These are phyloP conservation scores for Phlogophora meticulosa DNA, from an alignment of 2,888 invertebrate species.

Conservation along the genomic window DNA sequence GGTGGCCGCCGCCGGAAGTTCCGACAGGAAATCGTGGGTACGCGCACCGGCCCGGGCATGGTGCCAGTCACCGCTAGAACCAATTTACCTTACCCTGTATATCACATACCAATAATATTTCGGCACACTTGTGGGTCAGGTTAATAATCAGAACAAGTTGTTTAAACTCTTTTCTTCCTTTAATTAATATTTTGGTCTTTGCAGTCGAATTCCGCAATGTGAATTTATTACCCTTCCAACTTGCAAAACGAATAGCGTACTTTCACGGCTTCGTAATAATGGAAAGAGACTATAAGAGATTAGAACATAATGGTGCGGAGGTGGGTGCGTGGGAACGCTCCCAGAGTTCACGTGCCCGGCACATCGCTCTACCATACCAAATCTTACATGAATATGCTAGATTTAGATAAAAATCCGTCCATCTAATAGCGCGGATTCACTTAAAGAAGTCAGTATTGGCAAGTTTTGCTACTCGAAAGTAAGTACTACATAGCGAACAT, in stretches of 20 bases:
- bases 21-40: constrained; percentile 72
- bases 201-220: constrained; percentile 72
- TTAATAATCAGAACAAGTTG: constrained; percentile 13
- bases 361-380: constrained; percentile 86
- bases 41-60: constrained; percentile 60
- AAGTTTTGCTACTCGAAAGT: too few species aligned
- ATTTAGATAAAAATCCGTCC: constrained; percentile 80
- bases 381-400: constrained; percentile 89
- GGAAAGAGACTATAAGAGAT: constrained; percentile 89
- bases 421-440: constrained; percentile 66
- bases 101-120: constrained; percentile 46
- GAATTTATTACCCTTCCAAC: constrained; percentile 77
- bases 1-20: constrained; percentile 72
- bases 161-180: constrained; percentile 7
- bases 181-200: constrained; percentile 30
- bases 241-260: constrained; percentile 85
- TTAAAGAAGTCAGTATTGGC: constrained; percentile 75
- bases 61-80: constrained; percentile 70
- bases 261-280: constrained; percentile 90
- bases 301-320: constrained; percentile 90
- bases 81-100: constrained; percentile 56
- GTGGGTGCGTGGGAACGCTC: constrained; percentile 91
- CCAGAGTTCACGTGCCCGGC: constrained; percentile 89
- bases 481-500: constrained; percentile 56
- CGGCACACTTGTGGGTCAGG: constrained; percentile 26